These are phyloP conservation scores for Drosophila nasuta DNA, from an alignment of 1,140 invertebrate species.

Conservation along the genomic window DNA sequence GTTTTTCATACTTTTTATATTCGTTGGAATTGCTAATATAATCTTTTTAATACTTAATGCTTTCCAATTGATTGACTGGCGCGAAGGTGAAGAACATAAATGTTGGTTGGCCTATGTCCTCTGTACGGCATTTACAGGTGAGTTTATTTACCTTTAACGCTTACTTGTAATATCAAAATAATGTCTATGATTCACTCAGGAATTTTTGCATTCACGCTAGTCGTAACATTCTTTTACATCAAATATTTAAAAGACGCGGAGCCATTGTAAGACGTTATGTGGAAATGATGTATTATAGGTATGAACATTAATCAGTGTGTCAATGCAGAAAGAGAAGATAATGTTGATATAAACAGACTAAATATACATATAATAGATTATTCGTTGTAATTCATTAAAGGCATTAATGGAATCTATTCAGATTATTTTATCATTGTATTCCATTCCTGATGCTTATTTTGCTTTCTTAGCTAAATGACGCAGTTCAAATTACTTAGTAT, in stretches of 20 bases:
- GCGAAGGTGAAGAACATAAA: background rate
- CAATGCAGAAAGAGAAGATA: too few relatives aligned
- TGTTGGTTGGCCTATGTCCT: background rate
- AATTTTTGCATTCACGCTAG: background rate
- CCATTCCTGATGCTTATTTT: too few relatives aligned
- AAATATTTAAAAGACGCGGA: background rate
- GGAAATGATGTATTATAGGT: background rate
- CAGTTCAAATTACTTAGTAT: background rate
- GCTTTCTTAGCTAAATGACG: too few relatives aligned
- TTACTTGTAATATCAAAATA: background rate
- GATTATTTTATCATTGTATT: too few relatives aligned
- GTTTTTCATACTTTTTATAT: background rate
- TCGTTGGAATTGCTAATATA: background rate
- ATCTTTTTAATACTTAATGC: background rate
- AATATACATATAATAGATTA: too few relatives aligned
- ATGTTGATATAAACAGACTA: too few relatives aligned
- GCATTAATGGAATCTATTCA: too few relatives aligned
- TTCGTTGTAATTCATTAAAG: too few relatives aligned
- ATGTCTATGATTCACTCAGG: background rate
- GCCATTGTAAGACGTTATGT: background rate
- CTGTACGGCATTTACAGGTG: background rate
- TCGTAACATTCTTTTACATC: background rate
- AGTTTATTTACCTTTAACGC: background rate
- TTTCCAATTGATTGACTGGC: conserved; percentile 7
- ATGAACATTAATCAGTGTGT: too few relatives aligned